Conservation (phyloP, 2,888 invertebrate species). For the Steinernema carpocapsae region DNA sequence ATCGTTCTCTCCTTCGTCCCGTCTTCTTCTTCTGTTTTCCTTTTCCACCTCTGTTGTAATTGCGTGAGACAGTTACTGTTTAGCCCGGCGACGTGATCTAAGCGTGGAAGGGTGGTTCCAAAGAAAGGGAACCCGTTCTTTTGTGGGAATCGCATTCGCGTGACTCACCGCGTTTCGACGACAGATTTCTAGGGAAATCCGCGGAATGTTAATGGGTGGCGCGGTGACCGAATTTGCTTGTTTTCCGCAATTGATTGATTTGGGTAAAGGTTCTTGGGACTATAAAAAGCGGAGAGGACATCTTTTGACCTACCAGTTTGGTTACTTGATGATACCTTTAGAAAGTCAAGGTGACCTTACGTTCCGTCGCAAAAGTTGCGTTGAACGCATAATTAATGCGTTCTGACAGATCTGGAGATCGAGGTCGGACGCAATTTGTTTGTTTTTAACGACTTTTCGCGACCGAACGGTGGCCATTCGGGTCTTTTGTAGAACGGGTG, state of each 20-base stretch:
- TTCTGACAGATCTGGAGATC: conserved; percentile 22
- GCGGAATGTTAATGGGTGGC: conserved; percentile 27
- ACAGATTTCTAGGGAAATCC: conserved; percentile 31
- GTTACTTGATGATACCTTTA: not conserved
- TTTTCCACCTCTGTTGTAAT: not conserved
- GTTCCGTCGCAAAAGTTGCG: not conserved
- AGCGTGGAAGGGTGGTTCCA: not conserved
- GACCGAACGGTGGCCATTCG: not conserved
- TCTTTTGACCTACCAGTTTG: not conserved
- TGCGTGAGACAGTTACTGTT: not conserved
- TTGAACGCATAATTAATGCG: conserved; percentile 22
- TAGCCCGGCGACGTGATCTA: not conserved
- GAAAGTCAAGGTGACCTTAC: not conserved
- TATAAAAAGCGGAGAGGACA: too few relatives aligned
- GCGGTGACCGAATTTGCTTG: conserved; percentile 30
- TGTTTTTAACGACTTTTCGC: conserved; percentile 33
- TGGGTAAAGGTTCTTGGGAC: not conserved
- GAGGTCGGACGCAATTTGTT: conserved; percentile 32
- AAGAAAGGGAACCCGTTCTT: conserved; percentile 16
- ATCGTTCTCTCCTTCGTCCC: too few relatives aligned
- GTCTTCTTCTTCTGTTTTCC: too few relatives aligned
- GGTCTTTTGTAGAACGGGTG: too few relatives aligned
- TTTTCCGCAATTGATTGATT: conserved; percentile 13
- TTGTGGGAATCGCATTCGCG: conserved; percentile 10
- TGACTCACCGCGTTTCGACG: conserved; percentile 30